A percentile compares a stretch with the other conserved stretches of the same genome.
These are phyloP conservation scores for Drosophila oshimai DNA, from an alignment of 1,140 invertebrate genomes.

Conservation along the genomic window DNA sequence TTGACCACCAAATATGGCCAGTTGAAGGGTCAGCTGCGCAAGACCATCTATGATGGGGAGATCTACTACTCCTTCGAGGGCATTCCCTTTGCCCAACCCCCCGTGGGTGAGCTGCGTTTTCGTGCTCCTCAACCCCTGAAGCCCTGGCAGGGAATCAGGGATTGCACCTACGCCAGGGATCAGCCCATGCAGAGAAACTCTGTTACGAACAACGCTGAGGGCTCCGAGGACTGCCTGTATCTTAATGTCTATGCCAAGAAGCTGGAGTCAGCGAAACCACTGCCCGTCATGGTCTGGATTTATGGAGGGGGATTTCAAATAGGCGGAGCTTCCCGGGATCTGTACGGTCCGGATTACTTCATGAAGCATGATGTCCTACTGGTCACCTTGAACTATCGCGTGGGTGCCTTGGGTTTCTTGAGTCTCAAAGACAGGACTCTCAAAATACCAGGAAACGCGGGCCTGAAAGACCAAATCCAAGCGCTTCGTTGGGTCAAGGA, in stretches of 20 bases:
- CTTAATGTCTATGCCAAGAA: slow-evolving; percentile 70
- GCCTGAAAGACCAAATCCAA: slow-evolving; percentile 82
- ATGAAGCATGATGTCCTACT: slow-evolving; percentile 86
- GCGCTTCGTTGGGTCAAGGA: slow-evolving; percentile 82
- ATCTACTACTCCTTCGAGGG: slow-evolving; percentile 83
- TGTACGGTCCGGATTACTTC: slow-evolving; percentile 86
- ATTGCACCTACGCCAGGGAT: slow-evolving; percentile 65
- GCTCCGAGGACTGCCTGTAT: slow-evolving; percentile 70
- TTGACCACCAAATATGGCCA: slow-evolving; percentile 54
- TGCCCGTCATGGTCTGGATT: slow-evolving; percentile 88
- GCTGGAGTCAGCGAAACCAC: slow-evolving; percentile 47
- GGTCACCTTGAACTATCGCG: slow-evolving; percentile 88
- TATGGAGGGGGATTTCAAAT: slow-evolving; percentile 87
- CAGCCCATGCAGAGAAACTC: slow-evolving; percentile 62
- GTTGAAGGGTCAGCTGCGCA: slow-evolving; percentile 55
- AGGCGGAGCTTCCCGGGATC: slow-evolving; percentile 82
- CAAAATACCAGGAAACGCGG: slow-evolving; percentile 77
- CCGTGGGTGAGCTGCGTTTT: slow-evolving; percentile 86
- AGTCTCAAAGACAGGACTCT: slow-evolving; percentile 70
- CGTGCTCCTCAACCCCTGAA: slow-evolving; percentile 84
- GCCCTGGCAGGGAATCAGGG: slow-evolving; percentile 83
- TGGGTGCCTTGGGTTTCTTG: slow-evolving; percentile 84
- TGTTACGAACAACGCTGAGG: slow-evolving; percentile 26
- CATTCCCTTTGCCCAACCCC: slow-evolving; percentile 88
- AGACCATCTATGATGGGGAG: slow-evolving; percentile 60